Percentiles rank a stretch among this genome's conserved stretches.
Evolutionary conservation across 2,888 invertebrate species (phyloP).

Genomic region (Apomyelois bistriatella): DNA sequence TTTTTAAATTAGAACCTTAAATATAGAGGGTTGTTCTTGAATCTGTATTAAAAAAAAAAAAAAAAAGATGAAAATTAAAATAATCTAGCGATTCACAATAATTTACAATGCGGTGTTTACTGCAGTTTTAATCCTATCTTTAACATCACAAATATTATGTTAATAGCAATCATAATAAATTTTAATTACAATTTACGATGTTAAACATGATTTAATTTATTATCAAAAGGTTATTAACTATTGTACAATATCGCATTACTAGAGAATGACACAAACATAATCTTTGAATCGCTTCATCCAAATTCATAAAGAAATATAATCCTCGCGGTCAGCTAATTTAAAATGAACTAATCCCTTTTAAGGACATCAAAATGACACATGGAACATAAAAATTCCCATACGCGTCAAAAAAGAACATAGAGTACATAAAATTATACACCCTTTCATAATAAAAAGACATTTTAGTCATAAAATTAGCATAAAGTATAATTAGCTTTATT

Average conservation of each 20-base stretch:
- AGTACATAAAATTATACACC: conserved; percentile 57
- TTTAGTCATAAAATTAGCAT: conserved; percentile 69
- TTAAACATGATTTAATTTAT: neutral
- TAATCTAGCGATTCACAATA: no score
- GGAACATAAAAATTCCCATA: conserved; percentile 65
- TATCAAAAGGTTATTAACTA: neutral
- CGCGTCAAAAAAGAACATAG: conserved; percentile 36
- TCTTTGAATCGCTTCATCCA: conserved; percentile 1
- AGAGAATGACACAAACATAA: neutral
- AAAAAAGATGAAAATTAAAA: no score
- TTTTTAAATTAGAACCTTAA: no score
- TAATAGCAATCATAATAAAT: neutral
- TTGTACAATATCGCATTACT: neutral
- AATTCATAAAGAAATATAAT: conserved; percentile 8
- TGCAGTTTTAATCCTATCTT: neutral
- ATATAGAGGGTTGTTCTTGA: no score
- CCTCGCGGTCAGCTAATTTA: conserved; percentile 17
- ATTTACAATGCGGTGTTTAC: neutral
- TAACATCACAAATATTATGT: neutral
- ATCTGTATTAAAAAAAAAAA: no score
- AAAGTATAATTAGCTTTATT: conserved; percentile 72
- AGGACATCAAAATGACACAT: conserved; percentile 49
- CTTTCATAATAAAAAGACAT: conserved; percentile 45
- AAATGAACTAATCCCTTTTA: conserved; percentile 46
- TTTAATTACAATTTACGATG: conserved; percentile 1